These are phyloP conservation scores for Lepidocyrtinus sp. DNA, from an alignment of 2,888 invertebrate species.

Conservation along the genomic window DNA sequence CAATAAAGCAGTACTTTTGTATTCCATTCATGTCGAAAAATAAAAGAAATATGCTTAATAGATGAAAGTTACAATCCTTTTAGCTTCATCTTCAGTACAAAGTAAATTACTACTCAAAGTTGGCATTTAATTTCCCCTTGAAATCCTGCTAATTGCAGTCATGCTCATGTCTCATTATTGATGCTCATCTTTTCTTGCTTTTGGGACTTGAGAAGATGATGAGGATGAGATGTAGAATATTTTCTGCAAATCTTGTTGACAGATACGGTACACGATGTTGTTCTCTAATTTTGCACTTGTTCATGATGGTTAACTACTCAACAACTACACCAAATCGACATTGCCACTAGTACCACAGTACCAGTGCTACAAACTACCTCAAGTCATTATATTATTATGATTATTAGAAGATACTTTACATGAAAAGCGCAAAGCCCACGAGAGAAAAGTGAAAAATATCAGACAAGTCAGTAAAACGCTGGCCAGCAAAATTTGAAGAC, in stretches of 20 bases:
- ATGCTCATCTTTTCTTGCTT: slow-evolving; percentile 55
- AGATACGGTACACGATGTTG: slow-evolving; percentile 39
- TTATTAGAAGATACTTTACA: slow-evolving; percentile 50
- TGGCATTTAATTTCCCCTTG: slow-evolving; percentile 56
- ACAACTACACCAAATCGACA: not conserved
- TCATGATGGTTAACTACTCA: slow-evolving; percentile 35
- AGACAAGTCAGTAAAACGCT: slow-evolving; percentile 1
- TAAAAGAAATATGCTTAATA: too few species aligned
- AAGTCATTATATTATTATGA: slow-evolving; percentile 57
- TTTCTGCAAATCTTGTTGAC: slow-evolving; percentile 44
- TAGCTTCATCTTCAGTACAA: too few species aligned
- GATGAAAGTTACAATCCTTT: too few species aligned
- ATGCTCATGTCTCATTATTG: slow-evolving; percentile 56
- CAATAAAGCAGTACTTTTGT: too few species aligned
- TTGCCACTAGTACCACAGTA: not conserved
- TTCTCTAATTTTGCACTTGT: slow-evolving; percentile 26
- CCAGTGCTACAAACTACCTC: slow-evolving; percentile 30
- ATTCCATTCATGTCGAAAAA: too few species aligned
- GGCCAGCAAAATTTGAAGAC: slow-evolving; percentile 15
- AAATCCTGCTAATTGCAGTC: slow-evolving; percentile 58
- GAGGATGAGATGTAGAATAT: slow-evolving; percentile 36
- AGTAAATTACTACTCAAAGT: slow-evolving; percentile 45
- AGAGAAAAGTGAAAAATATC: slow-evolving; percentile 30
- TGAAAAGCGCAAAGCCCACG: slow-evolving; percentile 40
- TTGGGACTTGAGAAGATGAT: too few species aligned